phyloP scores from a whole-genome alignment of 2,888 invertebrate species.

The Nipponacmea schrenckii region DNA sequence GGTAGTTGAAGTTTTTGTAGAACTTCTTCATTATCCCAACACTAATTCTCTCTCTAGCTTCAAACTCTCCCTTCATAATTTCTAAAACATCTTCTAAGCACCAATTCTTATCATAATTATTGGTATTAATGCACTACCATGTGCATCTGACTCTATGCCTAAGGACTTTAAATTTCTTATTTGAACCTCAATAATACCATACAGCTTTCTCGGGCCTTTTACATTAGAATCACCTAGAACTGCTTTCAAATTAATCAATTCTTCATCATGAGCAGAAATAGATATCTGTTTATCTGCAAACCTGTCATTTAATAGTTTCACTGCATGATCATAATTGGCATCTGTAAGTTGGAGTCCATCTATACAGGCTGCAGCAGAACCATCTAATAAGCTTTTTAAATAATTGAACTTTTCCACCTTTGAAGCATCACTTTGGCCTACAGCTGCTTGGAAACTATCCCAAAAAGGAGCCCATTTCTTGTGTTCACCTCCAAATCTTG shows the following conservation, averaged over 20 bases:
- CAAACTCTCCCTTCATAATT: background rate
- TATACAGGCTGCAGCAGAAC: background rate
- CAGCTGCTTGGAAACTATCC: background rate
- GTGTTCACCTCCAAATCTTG: background rate
- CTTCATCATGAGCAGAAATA: background rate
- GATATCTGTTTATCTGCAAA: background rate
- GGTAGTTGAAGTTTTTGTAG: background rate
- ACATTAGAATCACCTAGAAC: background rate
- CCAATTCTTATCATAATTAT: background rate
- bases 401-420: background rate
- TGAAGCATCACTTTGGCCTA: background rate
- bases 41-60: background rate
- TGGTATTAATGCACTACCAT: background rate
- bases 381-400: background rate
- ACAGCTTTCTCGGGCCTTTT: background rate
- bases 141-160: background rate
- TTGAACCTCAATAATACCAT: background rate
- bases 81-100: background rate
- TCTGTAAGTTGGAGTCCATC: background rate
- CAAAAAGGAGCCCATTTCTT: background rate
- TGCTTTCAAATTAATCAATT: background rate
- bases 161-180: background rate
- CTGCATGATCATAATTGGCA: background rate
- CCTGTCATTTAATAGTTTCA: constrained; percentile 1
- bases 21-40: too few relatives aligned